Conservation (phyloP, 2,113 vertebrate genomes). For the Megatriorchis doriae region DNA sequence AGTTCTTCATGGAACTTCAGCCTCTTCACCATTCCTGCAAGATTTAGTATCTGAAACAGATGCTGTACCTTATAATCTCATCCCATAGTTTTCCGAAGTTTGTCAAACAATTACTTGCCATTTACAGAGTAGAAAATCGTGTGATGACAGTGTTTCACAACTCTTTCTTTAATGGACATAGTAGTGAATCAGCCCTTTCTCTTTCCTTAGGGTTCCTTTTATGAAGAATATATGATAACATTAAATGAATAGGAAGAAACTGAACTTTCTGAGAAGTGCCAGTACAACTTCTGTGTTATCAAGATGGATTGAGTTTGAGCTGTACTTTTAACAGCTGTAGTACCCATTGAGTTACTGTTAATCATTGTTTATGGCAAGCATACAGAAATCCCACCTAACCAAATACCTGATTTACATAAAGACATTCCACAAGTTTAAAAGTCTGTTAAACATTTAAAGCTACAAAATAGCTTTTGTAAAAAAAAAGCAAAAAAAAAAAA, state of each 20-base stretch:
- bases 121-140: neutral
- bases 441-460: neutral
- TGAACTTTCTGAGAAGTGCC: neutral
- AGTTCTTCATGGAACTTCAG: neutral
- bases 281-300: neutral
- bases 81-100: neutral
- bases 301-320: neutral
- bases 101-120: neutral
- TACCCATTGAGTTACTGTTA: neutral
- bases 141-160: neutral
- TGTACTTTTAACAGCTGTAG: neutral
- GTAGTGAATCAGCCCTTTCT: neutral
- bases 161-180: neutral
- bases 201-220: neutral
- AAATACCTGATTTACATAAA: neutral
- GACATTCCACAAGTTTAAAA: neutral
- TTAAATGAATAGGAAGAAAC: neutral
- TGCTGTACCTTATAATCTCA: neutral
- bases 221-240: neutral
- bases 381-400: neutral
- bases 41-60: neutral
- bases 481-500: neutral
- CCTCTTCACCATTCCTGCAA: neutral
- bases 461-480: neutral
- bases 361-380: neutral